Evolutionary conservation across 2,797 vertebrate species (phyloP), one percentile per base, ranked within the genome.

Genomic region (Neomorphus geoffroyi): DNA sequence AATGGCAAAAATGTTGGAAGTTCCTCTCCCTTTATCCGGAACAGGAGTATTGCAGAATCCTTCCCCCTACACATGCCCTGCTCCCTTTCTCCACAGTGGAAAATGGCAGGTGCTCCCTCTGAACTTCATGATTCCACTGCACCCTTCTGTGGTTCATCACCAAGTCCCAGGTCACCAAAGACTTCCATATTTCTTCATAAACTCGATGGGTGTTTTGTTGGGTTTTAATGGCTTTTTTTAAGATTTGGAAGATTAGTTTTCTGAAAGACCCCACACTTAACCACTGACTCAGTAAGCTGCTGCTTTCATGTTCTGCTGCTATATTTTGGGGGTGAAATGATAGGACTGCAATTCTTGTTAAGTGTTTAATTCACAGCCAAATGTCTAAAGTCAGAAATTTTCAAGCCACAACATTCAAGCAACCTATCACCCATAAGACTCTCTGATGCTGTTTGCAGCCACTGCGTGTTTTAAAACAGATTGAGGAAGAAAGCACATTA

Each of bases 51-150:
- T 37, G 56, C 61, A 80, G 35, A 74, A 53, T 28, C 23, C 0
- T 83, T 6, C 39, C 73, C 30, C 39, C 45, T 43, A 28, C 6
- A 1, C 16, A 46, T 0, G 2, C 3, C 2, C 11, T 1, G 0
- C 19, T 66, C 35, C 26, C 10, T 41, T 26, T 33, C 10, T 24
- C 28, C 3, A 4, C 15, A 46, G 23, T 9, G 32, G 10, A 39
- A 14, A 12, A 35, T 21, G 33, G 22, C 21, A 65, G 33, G 32
- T 5, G 1, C 18, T 79, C 37, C 33, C 56, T 35, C 17, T 19
- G 27, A 87, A 15, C 24, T 80, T 69, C 69, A 69, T 6, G 18
- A 50, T 53, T 24, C 66, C n/a, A 32, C 3, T 60, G 22, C 32
- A 72, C 13, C 26, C 7, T 46, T 88, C 23, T 57, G 28, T 30